Conservation (phyloP, 2,113 vertebrate species). For the Lycocorax pyrrhopterus region DNA sequence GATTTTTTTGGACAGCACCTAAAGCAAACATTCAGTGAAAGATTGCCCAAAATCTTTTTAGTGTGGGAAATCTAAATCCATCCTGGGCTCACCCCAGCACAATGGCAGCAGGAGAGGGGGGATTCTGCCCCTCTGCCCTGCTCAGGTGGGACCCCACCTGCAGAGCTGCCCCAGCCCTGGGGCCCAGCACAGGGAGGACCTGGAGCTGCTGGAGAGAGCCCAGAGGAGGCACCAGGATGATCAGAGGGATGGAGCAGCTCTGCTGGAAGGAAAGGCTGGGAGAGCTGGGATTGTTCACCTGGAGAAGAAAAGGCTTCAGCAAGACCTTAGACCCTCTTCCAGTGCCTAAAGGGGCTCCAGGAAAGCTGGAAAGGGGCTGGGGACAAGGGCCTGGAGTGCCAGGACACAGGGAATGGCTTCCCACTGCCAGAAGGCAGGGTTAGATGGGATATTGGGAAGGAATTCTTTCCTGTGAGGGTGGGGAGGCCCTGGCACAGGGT, state of each 20-base stretch:
- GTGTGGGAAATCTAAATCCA: not conserved
- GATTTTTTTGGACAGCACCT: not conserved
- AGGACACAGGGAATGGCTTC: not conserved
- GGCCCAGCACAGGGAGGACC: not conserved
- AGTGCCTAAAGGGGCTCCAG: not conserved
- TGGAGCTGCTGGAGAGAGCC: not conserved
- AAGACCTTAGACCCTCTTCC: not conserved
- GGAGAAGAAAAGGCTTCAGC: not conserved
- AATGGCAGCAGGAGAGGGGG: not conserved
- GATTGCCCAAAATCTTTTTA: not conserved
- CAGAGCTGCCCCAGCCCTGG: not conserved
- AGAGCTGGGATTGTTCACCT: not conserved
- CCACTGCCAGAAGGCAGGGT: not conserved
- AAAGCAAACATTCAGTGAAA: not conserved
- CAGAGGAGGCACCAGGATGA: not conserved
- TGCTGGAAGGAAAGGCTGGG: not conserved
- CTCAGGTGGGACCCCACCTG: not conserved
- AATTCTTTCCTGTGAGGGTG: accelerated
- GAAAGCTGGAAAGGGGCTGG: not conserved
- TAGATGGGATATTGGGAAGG: not conserved
- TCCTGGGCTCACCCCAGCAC: too few relatives aligned
- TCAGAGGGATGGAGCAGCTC: not conserved
- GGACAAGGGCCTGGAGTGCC: not conserved
- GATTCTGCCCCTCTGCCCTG: not conserved
- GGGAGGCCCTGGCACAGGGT: not conserved